Evolutionary conservation across 2,888 invertebrate species (phyloP), one percentile per base, ranked within the genome.

Genomic region (Acrobasis repandana): DNA sequence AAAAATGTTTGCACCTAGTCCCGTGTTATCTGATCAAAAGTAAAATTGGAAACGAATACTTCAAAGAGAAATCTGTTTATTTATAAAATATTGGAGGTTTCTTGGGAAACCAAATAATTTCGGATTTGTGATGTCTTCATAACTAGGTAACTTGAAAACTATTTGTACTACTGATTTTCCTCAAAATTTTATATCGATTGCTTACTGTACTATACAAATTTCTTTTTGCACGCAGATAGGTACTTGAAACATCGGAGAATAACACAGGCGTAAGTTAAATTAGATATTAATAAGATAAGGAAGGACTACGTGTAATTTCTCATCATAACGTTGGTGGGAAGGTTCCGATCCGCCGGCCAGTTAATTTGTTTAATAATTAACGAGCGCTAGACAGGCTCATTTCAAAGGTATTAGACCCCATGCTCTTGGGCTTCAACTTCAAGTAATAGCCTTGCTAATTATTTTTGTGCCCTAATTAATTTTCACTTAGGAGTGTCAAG

Each of bases 311-410:
- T 20, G 20, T 50, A 20, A 20, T 50, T 50, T 28, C 50, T 20
- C 20, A 50, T 50, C 28, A 28, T 10, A 65, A 66, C 71, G 69
- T 58, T 67, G 69, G 71, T 76, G 75, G 68, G 73, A 73, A 73
- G 76, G 72, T 63, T 68, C 74, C 74, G 70, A 72, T 72, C 68
- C 70, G 67, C 65, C 67, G 67, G 72, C 69, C 75, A 73, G 78
- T 79, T 83, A 80, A 86, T 85, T 86, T 83, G 82, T 81, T 85
- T 85, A n/a, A n/a, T 83, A 85, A 85, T 85, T 85, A 85, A 86
- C 80, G 79, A 83, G 83, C 77, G 73, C 72, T 70, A 65, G 68
- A 74, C 70, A 69, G 71, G 77, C 76, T 79, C 75, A 83, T 82
- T 83, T 80, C 75, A 75, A 79, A 82, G 82, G 76, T 75, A 70